Base-by-base conservation (phyloP, 2,888 invertebrate species). In the Tholera decimalis region DNA sequence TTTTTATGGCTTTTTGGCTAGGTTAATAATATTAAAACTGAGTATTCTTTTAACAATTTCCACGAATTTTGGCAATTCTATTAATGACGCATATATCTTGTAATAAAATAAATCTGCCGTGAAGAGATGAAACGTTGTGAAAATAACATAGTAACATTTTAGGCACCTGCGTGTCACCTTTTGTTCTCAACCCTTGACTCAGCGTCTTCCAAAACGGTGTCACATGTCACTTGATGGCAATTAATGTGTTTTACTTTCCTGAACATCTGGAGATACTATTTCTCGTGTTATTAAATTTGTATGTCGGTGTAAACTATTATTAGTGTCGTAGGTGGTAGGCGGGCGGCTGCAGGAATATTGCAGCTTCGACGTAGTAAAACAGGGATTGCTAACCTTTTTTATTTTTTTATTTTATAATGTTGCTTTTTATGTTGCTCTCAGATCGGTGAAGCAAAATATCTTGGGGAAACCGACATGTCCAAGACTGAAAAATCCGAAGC, bases 291-390 rank as follows among this genome's bases (percentile, higher is more conserved):
- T 49, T 59, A 11, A 26, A 51, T 2, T 24, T n/a, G 33, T 37
- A 26, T 50, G 26, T 49, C 37, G 53, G 15, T 20, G 28, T 6
- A 11, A 20, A 33, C 68, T 74, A 47, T 74, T 35, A 35, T 30
- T 33, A 9, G 7, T 15, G 11, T 18, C 11, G 62, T 46, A 30
- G 46, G 69, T 46, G 24, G 37, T 44, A 72, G 63, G 70, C 58
- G 74, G 28, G 49, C 18, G 33, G 41, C 18, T 51, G 47, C 75
- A 37, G 35, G 39, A 75, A 60, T 43, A 43, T 68, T 75, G 69
- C 26, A 68, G 8, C 24, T 20, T 26, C 15, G 9, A 69, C n/a
- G 9, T 15, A n/a, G 2, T 57, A 15, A 0, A 15, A 1, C 46
- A 58, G 46, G 15, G 46, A 0, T 58, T 2, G 9, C 0, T 0